These are phyloP conservation scores for Melanostoma scalare DNA, from an alignment of 2,888 invertebrate genomes.

Conservation along the genomic window DNA sequence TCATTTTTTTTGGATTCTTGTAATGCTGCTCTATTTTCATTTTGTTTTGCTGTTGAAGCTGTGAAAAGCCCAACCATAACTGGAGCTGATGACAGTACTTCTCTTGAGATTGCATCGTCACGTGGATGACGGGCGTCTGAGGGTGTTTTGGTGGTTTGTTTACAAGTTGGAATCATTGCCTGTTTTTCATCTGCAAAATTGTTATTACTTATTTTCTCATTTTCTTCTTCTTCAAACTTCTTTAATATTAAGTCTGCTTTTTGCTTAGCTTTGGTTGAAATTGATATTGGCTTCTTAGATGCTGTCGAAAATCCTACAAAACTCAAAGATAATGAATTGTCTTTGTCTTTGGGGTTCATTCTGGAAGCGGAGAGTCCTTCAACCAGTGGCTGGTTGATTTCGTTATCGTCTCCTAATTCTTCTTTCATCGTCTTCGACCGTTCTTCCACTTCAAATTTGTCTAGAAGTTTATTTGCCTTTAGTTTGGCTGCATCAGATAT, in stretches of 20 bases:
- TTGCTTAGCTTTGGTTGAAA: conserved; percentile 60
- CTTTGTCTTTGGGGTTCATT: too few species aligned
- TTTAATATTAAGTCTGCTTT: conserved; percentile 32
- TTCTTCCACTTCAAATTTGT: conserved; percentile 5
- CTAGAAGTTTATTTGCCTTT: conserved; percentile 10
- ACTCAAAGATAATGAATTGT: background rate
- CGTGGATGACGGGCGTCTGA: too few species aligned
- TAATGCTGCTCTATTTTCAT: too few species aligned
- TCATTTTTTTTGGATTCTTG: too few species aligned
- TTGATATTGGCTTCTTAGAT: conserved; percentile 61
- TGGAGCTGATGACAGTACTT: too few species aligned
- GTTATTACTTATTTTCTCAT: background rate
- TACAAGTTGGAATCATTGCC: background rate
- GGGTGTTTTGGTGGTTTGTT: background rate
- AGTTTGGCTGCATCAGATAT: conserved; percentile 60
- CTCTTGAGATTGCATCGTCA: too few species aligned
- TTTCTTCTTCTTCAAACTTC: conserved; percentile 34
- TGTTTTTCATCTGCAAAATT: background rate
- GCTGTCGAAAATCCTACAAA: conserved; percentile 65
- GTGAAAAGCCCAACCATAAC: too few species aligned
- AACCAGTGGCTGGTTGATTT: background rate
- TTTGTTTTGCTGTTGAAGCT: too few species aligned
- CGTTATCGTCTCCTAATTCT: background rate
- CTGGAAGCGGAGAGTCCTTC: too few species aligned
- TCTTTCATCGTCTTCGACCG: too few species aligned